phyloP scores from a whole-genome alignment of 2,888 invertebrate genomes.

The Ochlodes sylvanus region DNA sequence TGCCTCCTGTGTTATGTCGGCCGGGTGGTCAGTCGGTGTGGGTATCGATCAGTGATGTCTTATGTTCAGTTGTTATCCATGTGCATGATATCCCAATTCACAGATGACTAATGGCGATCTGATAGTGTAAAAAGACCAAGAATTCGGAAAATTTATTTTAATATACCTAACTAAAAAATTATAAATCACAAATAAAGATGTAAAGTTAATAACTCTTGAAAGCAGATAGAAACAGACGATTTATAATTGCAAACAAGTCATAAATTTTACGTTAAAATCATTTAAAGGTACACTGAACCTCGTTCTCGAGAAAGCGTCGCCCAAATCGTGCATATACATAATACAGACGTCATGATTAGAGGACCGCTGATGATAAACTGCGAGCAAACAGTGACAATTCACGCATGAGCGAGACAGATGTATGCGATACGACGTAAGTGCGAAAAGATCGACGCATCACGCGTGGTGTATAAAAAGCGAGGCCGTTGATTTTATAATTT shows the following conservation, averaged over 20 bases:
- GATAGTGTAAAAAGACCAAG: not conserved
- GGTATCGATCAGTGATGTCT: constrained; percentile 24
- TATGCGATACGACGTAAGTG: constrained; percentile 50
- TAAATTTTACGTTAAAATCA: constrained; percentile 39
- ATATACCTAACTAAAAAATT: not conserved
- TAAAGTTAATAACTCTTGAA: not conserved
- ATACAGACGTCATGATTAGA: constrained; percentile 78
- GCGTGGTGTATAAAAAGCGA: constrained; percentile 76
- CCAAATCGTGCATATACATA: constrained; percentile 53
- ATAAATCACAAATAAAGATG: not conserved
- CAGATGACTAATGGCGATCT: too few species aligned
- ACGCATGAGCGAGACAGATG: constrained; percentile 56
- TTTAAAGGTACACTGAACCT: constrained; percentile 64
- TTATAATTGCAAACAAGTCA: constrained; percentile 26
- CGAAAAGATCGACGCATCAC: constrained; percentile 58
- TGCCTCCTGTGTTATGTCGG: constrained; percentile 42
- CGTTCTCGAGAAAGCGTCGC: constrained; percentile 65
- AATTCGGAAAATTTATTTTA: not conserved
- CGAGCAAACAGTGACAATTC: constrained; percentile 67
- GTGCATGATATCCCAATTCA: not conserved
- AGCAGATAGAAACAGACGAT: constrained; percentile 2
- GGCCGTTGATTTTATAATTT: constrained; percentile 84
- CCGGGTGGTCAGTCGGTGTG: constrained; percentile 20
- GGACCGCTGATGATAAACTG: constrained; percentile 77
- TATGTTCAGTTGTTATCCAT: constrained; percentile 9